Base-by-base conservation (phyloP, 53 echinoderm and acorn worm species). In the Actinopyga echinites region DNA sequence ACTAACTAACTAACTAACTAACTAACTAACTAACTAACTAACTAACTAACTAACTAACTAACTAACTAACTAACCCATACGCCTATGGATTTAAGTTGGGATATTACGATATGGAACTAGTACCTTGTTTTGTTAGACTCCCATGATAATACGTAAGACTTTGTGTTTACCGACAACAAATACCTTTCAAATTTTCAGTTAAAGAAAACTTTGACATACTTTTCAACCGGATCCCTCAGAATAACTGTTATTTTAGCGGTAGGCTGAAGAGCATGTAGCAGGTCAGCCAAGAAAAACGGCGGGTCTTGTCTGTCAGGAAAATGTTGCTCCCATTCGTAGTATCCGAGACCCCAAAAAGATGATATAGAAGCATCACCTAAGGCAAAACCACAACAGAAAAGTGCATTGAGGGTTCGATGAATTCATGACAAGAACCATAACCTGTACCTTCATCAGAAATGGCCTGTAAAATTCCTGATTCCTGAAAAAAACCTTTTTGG, bases 231-330 rank as follows among this genome's bases (percentile, higher is more conserved):
- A 13, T 78, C 57, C 54, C 79, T 57, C n/a, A 78, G 15, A 20
- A 57, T 57, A 12, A 56, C 57, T 53, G 25, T 55, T 29, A 78
- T 24, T 57, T 78, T 78, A 6, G 56, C 79, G 8, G 24, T 56
- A n/a, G 79, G 79, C 19, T 78, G 79, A 30, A 78, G 24, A 22
- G 79, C 79, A 32, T 78, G 79, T 11, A 78, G 30, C 4, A 78
- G 19, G 30, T 78, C 79, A 4, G 71, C 71, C 9, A 71, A 44
- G 26, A 40, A 44, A 26, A 71, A 40, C 23, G 71, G 71, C 11
- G 79, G 79, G 1, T 30, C 13, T 1, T 28, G 49, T 22, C 30
- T 30, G n/a, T 78, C 54, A 33, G 79, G 56, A 30, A 56, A 78
- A 17, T 19, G 31, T 21, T 34, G 13, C 32, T 78, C 29, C 79